Base-by-base conservation (phyloP, 2,113 vertebrate species). In the Etheostoma cragini region DNA sequence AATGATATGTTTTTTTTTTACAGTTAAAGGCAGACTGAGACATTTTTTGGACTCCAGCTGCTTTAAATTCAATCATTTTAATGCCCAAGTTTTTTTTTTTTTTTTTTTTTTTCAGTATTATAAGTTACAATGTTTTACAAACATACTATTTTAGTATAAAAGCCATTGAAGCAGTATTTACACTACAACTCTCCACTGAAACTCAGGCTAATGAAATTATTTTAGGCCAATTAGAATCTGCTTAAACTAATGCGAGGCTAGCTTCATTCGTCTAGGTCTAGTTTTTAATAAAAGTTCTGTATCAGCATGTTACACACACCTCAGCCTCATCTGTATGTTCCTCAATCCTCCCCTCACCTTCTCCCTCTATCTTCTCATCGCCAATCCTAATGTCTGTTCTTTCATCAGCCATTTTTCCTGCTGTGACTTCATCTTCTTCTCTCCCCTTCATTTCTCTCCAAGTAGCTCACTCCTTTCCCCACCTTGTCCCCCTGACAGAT, bases 381-480 rank as follows among this genome's bases (percentile, higher is more conserved):
- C 45, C 78, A 64, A 26, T 63, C 83, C 70, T 88, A 81, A 85
- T 88, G 83, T 68, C 76, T 78, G 33, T 74, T 85, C 68, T 87
- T 86, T 86, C 80, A 88, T 84, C 63, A 63, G 35, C 72, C 38
- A 76, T 82, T 84, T 83, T 76, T 76, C 76, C 53, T 57, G 68
- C 84, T 62, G 73, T 60, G 82, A 83, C 76, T 84, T 88, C 87
- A 88, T 85, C 78, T 72, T 86, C 78, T 78, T 79, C 47, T 80
- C 80, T 72, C 46, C 14, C 74, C 63, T 66, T 85, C 84, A 70
- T 77, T 87, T 88, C 82, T 88, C 33, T 63, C 49, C 71, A 35
- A 76, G 76, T 73, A 62, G 33, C 72, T 83, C 82, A 2, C 71
- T 62, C 61, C 35, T 24, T 70, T 56, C 72, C 21, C n/a, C 47